These are phyloP conservation scores for Macrocentrus cingulum DNA, from an alignment of 1,140 invertebrate species.

Conservation along the genomic window DNA sequence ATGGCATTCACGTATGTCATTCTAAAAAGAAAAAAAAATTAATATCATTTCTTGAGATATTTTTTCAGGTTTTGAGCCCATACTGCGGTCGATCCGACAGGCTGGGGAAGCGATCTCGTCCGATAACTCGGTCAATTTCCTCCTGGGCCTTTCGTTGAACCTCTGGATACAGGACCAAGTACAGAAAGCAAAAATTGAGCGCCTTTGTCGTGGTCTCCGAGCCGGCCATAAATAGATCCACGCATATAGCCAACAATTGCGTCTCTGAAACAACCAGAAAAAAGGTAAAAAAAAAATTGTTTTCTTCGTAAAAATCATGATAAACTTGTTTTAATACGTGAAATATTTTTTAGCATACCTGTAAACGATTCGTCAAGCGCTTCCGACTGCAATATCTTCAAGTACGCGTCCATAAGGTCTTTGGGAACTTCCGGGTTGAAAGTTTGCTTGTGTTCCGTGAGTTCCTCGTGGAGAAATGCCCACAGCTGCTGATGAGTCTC, in stretches of 20 bases:
- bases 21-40: slow-evolving; percentile 56
- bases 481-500: slow-evolving; percentile 71
- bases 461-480: slow-evolving; percentile 70
- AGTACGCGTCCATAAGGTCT: slow-evolving; percentile 85
- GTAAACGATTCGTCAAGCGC: slow-evolving; percentile 47
- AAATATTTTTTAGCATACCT: slow-evolving; percentile 38
- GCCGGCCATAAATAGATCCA: slow-evolving; percentile 82
- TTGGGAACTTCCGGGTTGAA: slow-evolving; percentile 66
- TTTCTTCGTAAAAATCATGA: too few species aligned
- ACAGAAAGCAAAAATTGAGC: slow-evolving; percentile 76
- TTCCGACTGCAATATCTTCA: slow-evolving; percentile 65
- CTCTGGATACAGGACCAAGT: slow-evolving; percentile 75
- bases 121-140: slow-evolving; percentile 79
- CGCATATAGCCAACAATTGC: slow-evolving; percentile 73
- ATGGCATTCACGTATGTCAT: slow-evolving; percentile 81
- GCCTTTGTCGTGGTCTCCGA: slow-evolving; percentile 81
- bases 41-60: background rate
- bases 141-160: slow-evolving; percentile 77
- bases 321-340: too few species aligned
- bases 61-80: slow-evolving; percentile 20
- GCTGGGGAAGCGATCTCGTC: slow-evolving; percentile 66
- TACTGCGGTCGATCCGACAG: slow-evolving; percentile 72
- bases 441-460: slow-evolving; percentile 72
- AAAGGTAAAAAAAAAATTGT: slow-evolving; percentile 4
- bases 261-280: slow-evolving; percentile 57